Conservation (phyloP, 2,113 vertebrate species). For the Cebus imitator region DNA sequence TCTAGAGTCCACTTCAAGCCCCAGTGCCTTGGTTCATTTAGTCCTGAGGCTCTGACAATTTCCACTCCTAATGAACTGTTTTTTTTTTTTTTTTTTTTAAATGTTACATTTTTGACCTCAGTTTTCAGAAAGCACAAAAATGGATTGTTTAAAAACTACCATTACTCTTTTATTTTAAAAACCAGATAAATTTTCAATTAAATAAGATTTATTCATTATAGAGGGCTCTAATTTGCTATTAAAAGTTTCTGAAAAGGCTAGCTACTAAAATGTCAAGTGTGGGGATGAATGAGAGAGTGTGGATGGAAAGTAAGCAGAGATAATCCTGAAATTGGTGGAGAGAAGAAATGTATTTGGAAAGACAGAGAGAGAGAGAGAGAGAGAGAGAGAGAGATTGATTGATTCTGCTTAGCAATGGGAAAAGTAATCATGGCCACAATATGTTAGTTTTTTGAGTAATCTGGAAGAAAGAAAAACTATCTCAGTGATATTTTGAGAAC, state of each 20-base stretch:
- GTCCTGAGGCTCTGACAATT: not conserved
- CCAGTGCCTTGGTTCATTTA: not conserved
- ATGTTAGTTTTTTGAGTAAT: not conserved
- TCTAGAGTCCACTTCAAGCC: fast-evolving
- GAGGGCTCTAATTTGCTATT: not conserved
- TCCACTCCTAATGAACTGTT: not conserved
- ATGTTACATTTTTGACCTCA: not conserved
- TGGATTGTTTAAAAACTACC: not conserved
- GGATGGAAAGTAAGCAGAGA: not conserved
- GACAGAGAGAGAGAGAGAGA: not conserved
- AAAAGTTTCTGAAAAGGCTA: not conserved
- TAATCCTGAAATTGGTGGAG: not conserved
- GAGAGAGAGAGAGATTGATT: not conserved
- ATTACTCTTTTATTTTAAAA: not conserved
- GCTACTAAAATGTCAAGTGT: not conserved
- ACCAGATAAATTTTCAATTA: not conserved
- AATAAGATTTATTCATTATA: not conserved
- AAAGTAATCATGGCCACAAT: not conserved
- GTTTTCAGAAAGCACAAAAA: not conserved
- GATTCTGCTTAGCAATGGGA: not conserved
- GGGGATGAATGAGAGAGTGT: not conserved
- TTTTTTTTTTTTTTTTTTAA: not conserved
- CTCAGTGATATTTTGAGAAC: not conserved
- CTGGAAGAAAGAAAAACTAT: not conserved
- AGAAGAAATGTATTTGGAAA: not conserved